Evolutionary conservation across 2,113 vertebrate genomes (phyloP), one percentile per base, ranked within the genome.

Genomic region (Gnathonemus longibarbis): DNA sequence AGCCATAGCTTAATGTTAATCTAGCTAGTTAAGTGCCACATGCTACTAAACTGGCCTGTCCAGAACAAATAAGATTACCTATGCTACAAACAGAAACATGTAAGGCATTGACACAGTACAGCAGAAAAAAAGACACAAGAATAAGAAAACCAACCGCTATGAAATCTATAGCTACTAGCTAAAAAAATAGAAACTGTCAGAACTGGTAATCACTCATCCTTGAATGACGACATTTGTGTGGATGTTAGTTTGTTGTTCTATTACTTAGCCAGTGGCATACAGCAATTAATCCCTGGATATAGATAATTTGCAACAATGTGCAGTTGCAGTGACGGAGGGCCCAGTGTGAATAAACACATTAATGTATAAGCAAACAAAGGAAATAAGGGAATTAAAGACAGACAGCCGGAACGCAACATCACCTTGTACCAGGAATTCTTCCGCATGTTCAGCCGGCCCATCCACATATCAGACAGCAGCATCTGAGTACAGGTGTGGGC

Each of bases 401-500:
- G 35, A 19, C 50, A 39, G 80, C 7, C 8, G 0, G 83, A 48
- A 13, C 13, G 4, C 39, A 11, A 88, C 45, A 53, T 31, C 96
- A 99, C 98, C 98, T 99, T 99, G 96, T 99, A 99, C 98, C 98
- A 99, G 31, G 98, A 99, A 96, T 99, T 99, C 95, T 99, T 99
- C 92, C 98, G 97, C 98, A 99, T 99, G 95, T 99, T 99, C 87
- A 99, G 95, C 70, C 97, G 96, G 90, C 98, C 98, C 98, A 99
- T 99, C 98, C 98, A 99, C 98, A 99, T 99, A 94, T 99, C 98
- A 0, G 98, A 99, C 19, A 99, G 94, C 93, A 99, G 93, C 97
- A 99, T 97, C 93, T 99, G 98, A 1, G 98, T 99, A 93, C 98
- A 99, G 31, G 98, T 99, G 90, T 99, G 98, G 9, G 98, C 98